Evolutionary conservation across 2,113 vertebrate genomes (phyloP).

Genomic region (Chaetura pelagica): DNA sequence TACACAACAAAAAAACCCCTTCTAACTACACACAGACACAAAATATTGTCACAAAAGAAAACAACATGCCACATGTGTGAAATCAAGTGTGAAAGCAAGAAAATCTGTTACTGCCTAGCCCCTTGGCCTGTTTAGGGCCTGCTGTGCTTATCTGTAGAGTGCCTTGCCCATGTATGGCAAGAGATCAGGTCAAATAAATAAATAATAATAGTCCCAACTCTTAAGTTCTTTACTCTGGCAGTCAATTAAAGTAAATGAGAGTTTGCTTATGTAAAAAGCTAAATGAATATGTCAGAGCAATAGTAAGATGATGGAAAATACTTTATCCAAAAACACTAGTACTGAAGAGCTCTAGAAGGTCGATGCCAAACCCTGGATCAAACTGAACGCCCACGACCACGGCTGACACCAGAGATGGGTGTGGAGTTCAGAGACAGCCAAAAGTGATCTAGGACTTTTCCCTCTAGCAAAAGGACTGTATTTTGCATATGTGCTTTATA

Average conservation of each 20-base stretch:
- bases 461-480: not conserved
- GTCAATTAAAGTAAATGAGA: slow-evolving; percentile 13
- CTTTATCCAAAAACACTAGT: not conserved
- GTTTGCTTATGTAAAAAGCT: not conserved
- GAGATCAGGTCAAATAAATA: slow-evolving; percentile 1
- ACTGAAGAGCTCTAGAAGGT: not conserved
- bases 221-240: not conserved
- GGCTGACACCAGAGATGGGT: not conserved
- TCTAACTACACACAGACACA: not conserved
- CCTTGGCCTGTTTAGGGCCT: not conserved
- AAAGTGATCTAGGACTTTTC: not conserved
- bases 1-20: not conserved
- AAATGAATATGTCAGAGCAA: not conserved
- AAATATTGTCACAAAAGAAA: not conserved
- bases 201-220: not conserved
- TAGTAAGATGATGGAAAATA: not conserved
- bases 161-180: not conserved
- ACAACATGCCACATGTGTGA: not conserved
- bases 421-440: not conserved
- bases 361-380: not conserved
- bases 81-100: not conserved
- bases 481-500: not conserved
- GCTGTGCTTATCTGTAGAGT: not conserved
- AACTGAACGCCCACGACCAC: not conserved
- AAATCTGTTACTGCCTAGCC: not conserved